Percentiles rank a stretch among this genome's conserved stretches.
Evolutionary conservation across 2,888 invertebrate genomes (phyloP).

Genomic region (Crioceris asparagi): DNA sequence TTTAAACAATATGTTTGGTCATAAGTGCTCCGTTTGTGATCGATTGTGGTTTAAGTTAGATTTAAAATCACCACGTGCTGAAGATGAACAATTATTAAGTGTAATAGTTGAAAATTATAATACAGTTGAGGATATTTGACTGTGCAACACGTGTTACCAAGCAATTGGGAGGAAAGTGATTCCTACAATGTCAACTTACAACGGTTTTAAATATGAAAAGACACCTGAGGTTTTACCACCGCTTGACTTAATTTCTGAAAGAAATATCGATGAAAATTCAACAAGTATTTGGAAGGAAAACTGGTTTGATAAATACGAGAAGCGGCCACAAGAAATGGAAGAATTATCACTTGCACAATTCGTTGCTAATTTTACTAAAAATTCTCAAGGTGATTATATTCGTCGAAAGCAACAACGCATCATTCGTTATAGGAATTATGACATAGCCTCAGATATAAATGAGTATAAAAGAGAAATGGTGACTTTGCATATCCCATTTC

Average conservation of each 20-base stretch:
- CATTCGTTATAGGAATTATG: conserved; percentile 31
- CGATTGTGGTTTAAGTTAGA: no score
- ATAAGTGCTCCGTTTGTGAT: no score
- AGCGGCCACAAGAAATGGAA: conserved; percentile 30
- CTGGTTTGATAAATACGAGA: conserved; percentile 35
- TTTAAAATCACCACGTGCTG: no score
- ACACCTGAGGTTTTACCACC: neutral
- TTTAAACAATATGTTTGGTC: no score
- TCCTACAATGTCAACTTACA: neutral
- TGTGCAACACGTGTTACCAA: neutral
- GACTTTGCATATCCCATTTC: conserved; percentile 29
- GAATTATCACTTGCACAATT: conserved; percentile 33
- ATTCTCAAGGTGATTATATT: conserved; percentile 7
- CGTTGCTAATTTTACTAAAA: conserved; percentile 25
- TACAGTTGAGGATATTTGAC: no score
- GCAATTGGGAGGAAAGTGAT: neutral
- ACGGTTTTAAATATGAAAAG: neutral
- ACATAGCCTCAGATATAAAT: conserved; percentile 25
- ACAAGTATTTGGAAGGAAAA: conserved; percentile 36
- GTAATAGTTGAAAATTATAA: no score
- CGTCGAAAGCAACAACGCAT: conserved; percentile 22
- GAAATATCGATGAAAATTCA: conserved; percentile 27
- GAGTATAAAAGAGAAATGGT: no score
- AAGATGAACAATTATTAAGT: no score
- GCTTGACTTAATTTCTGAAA: neutral